Conservation (phyloP, 2,797 vertebrate genomes). For the Agapornis canus region DNA sequence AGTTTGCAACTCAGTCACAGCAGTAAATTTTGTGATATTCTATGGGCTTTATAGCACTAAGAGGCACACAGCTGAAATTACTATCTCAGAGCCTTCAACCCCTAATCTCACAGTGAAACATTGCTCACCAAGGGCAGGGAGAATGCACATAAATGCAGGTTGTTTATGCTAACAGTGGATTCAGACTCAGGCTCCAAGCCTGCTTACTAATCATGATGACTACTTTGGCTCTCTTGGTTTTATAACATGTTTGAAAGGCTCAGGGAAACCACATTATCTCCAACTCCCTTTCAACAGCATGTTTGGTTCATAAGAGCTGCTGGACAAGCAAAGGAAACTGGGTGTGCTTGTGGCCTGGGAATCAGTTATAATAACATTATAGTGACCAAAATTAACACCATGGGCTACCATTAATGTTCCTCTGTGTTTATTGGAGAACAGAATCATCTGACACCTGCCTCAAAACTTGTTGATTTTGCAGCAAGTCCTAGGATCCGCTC, state of each 20-base stretch:
- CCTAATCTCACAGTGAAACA: not conserved
- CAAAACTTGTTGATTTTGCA: conserved; percentile 6
- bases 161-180: not conserved
- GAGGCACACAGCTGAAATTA: conserved; percentile 17
- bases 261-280: conserved; percentile 8
- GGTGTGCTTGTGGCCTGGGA: not conserved
- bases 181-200: not conserved
- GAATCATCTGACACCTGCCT: not conserved
- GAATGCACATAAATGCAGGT: not conserved
- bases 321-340: not conserved
- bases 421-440: not conserved
- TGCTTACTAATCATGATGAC: not conserved
- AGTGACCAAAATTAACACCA: not conserved
- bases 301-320: not conserved
- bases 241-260: not conserved
- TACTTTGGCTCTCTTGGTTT: not conserved
- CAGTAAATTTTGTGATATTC: conserved; percentile 43
- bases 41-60: not conserved
- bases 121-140: conserved; percentile 6
- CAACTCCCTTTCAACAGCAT: conserved; percentile 6
- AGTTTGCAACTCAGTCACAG: conserved; percentile 10
- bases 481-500: not conserved
- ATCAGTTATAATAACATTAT: not conserved
- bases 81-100: not conserved
- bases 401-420: not conserved